A percentile compares a stretch with the other conserved stretches of the same genome.
phyloP scores from a whole-genome alignment of 2,797 vertebrate species.

The Microchirus variegatus region DNA sequence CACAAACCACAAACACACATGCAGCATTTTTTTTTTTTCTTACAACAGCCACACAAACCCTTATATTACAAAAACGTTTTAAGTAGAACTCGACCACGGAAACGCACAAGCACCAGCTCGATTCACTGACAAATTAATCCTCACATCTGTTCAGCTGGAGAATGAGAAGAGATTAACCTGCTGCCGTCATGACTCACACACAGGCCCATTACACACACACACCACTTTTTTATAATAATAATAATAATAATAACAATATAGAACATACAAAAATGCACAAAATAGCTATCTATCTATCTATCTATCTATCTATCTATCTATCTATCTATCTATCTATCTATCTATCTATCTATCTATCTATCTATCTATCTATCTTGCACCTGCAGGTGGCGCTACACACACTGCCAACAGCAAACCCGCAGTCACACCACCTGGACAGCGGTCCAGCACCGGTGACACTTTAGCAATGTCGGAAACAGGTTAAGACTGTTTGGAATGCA shows the following conservation, averaged over 20 bases:
- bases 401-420: background rate
- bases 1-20: too few species aligned
- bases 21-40: too few species aligned
- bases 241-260: background rate
- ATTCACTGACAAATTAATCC: constrained; percentile 63
- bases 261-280: constrained; percentile 2
- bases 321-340: too few species aligned
- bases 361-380: background rate
- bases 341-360: background rate
- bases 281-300: too few species aligned
- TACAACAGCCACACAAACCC: too few species aligned
- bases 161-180: constrained; percentile 63
- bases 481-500: constrained; percentile 54
- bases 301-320: too few species aligned
- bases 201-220: constrained; percentile 7
- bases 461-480: constrained; percentile 26
- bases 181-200: constrained; percentile 44
- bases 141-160: constrained; percentile 67
- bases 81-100: too few species aligned
- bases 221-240: background rate
- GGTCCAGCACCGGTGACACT: constrained; percentile 22
- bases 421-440: constrained; percentile 1
- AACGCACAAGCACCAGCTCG: background rate
- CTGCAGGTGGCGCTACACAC: constrained; percentile 31
- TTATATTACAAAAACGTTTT: too few species aligned